Conservation (phyloP, 2,113 vertebrate genomes). For the Cheirogaleus medius region DNA sequence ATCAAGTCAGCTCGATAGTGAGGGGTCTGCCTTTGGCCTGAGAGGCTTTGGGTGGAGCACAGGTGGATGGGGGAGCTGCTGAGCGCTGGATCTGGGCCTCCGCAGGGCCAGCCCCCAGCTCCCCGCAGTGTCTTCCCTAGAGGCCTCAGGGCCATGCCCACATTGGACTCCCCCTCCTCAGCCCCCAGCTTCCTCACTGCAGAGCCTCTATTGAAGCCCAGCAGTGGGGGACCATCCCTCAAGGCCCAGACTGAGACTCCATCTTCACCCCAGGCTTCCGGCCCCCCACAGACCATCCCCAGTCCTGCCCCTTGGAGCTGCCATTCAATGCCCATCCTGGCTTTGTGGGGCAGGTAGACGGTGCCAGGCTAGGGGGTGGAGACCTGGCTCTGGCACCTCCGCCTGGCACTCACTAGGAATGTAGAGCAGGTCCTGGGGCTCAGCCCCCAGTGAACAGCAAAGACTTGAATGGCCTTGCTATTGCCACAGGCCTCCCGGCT, state of each 20-base stretch:
- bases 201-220: too few relatives aligned
- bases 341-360: neutral
- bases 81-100: fast-evolving
- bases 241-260: neutral
- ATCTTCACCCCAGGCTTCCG: neutral
- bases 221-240: neutral
- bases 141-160: too few relatives aligned
- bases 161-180: fast-evolving
- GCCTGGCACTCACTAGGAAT: neutral
- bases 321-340: neutral
- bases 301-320: neutral
- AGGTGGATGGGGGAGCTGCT: fast-evolving
- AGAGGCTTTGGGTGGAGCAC: fast-evolving
- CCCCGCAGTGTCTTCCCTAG: neutral
- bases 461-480: fast-evolving
- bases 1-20: neutral
- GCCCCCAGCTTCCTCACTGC: too few relatives aligned
- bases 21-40: neutral
- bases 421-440: neutral
- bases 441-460: neutral
- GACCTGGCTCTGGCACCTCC: neutral
- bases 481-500: neutral
- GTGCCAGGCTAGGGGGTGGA: neutral
- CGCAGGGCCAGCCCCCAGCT: fast-evolving
- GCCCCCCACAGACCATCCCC: neutral